Evolutionary conservation across 2,113 vertebrate species (phyloP), one percentile per base, ranked within the genome.

Genomic region (Pseudorasbora parva): DNA sequence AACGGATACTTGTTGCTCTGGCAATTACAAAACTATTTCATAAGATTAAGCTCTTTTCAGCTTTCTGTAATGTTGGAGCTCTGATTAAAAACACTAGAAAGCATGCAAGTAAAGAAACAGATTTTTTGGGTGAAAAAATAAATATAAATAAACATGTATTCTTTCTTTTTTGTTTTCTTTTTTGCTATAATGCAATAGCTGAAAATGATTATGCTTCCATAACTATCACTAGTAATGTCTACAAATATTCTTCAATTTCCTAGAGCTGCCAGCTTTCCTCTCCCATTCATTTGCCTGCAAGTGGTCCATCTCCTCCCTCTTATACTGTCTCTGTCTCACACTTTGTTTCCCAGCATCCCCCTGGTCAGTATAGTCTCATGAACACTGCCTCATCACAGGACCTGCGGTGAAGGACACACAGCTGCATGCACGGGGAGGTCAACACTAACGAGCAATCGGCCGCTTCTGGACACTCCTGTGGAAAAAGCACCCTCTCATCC

Each of bases 381-480:
- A 43, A 49, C 17, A 19, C 74, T 59, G 75, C 57, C 60, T 17
- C 47, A 17, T 3, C 17, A 12, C 62, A 47, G 66, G n/a, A 43
- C 64, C 77, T 66, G 43, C 11, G 4, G 15, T 6, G 41, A 87
- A 77, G 88, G 89, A 88, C 87, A 57, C 86, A 89, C 90, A 91
- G 90, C 91, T 90, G 90, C 62, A 73, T 90, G 90, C 62, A 71
- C 66, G 86, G 81, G n/a, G 82, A 62, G 91, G 89, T 92, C 91
- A 87, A 78, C 21, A 10, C 88, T 90, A 92, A 93, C 82, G 86
- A 93, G 91, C 88, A 89, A 90, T 89, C 89, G 89, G 80, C 23
- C 74, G 1, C 17, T 68, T 81, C 66, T 81, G 85, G 88, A 81
- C 88, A 74, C 84, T n/a, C 84, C 59, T 71, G 81, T 25, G 88